Base-by-base conservation (phyloP, 2,888 invertebrate species). In the Netelia fuscicornis region DNA sequence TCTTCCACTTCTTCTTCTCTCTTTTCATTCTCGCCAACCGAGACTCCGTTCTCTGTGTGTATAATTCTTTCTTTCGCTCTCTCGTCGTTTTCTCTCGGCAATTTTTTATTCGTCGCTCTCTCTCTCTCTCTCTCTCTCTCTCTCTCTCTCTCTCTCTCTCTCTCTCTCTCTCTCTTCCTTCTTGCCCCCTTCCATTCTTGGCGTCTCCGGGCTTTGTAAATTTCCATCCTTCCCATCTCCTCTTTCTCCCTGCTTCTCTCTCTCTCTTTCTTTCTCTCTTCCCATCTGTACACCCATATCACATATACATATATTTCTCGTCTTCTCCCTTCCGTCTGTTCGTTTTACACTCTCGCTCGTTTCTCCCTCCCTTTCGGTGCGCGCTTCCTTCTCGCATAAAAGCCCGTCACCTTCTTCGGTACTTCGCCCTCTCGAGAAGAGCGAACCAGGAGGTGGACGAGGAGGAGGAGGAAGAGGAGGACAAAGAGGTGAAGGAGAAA, bases 81-180 rank as follows among this genome's bases (percentile, higher is more conserved):
- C 2, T 87, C 86, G 89, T 82, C 85, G 81, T 88, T 87, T 88
- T 78, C 67, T 44, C 84, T 81, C 44, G 74, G 64, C 74, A 62
- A 75, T n/a, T 75, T 75, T 75, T 75, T 72, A 71, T 20, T 58
- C 74, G 54, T 72, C 74, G 56, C 71, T 83, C 79, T 54, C 64
- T 52, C 48, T 54, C 23, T 58, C 75, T 71, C 70, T 68, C 64
- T 68, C 72, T 65, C 67, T 60, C 42, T 17, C 17, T 17, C 17
- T 17, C 17, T 17, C 17, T 17, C 17, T 17, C 64, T 52, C 48
- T 54, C 23, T 58, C 75, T 71, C 70, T 68, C 64, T 68, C 72
- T 65, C 67, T 60, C 42, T 17, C 17, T 17, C 17, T 17, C 17
- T 17, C 17, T 17, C 17, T 17, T 17, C 17, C 30, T 62, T 81